These are phyloP conservation scores for Columba guinea DNA, from an alignment of 2,797 vertebrate species.

Conservation along the genomic window DNA sequence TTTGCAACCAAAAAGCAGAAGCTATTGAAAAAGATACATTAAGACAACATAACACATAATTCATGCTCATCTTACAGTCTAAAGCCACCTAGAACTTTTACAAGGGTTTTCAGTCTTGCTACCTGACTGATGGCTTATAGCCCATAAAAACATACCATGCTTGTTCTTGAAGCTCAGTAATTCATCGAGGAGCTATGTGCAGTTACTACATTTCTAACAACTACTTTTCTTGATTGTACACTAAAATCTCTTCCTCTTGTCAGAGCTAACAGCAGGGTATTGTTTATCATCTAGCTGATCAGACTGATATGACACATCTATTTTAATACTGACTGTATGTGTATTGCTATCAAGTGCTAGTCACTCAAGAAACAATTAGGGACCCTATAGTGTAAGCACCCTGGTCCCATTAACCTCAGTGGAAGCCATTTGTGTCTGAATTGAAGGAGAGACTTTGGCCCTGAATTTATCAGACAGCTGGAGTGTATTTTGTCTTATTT, in stretches of 20 bases:
- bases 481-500: conserved; percentile 39
- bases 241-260: conserved; percentile 20
- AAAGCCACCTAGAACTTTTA: conserved; percentile 1
- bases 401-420: conserved; percentile 12
- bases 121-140: conserved; percentile 32
- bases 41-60: conserved; percentile 12
- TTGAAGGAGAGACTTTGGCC: conserved; percentile 4
- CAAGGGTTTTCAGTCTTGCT: conserved; percentile 11
- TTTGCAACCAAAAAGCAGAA: conserved; percentile 38
- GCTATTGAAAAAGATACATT: background rate
- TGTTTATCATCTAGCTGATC: conserved; percentile 43
- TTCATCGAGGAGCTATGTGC: background rate
- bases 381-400: background rate
- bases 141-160: background rate
- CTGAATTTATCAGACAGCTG: conserved; percentile 31
- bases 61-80: background rate
- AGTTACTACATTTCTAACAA: conserved; percentile 14
- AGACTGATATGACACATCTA: conserved; percentile 35
- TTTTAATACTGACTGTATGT: background rate
- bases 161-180: background rate
- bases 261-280: conserved; percentile 5
- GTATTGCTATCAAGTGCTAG: background rate
- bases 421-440: conserved; percentile 5
- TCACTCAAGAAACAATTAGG: conserved; percentile 40
- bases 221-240: conserved; percentile 33